Percentiles rank a stretch among this genome's conserved stretches.
Evolutionary conservation across 2,113 vertebrate genomes (phyloP).

Genomic region (Microcebus ravelobensis): DNA sequence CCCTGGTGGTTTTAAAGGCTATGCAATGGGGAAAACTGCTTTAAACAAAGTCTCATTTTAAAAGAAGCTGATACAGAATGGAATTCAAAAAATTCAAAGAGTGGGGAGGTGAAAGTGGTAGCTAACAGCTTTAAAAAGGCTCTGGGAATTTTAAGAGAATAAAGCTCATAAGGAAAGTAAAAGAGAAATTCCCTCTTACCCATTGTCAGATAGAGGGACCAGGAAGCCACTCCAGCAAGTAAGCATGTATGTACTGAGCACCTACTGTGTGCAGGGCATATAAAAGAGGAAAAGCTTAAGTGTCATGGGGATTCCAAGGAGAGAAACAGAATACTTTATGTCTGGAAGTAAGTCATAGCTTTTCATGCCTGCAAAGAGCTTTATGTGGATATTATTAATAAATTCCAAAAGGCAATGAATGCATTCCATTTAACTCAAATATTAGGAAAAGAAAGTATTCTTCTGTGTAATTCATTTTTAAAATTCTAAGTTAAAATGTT

Average conservation of each 20-base stretch:
- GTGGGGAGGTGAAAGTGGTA: slow-evolving; percentile 43
- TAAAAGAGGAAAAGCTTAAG: background rate
- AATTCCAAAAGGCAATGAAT: background rate
- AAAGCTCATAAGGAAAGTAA: background rate
- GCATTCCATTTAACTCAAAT: background rate
- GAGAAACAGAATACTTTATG: background rate
- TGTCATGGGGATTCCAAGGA: background rate
- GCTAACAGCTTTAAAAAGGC: background rate
- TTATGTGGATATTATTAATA: background rate
- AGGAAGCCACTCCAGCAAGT: background rate
- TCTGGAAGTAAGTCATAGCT: background rate
- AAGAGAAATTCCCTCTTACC: background rate
- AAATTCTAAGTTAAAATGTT: background rate
- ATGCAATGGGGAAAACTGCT: slow-evolving; percentile 19
- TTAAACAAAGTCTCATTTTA: slow-evolving; percentile 71
- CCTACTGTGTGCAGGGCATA: background rate
- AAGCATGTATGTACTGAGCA: background rate
- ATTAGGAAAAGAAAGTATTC: background rate
- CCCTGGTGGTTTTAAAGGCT: slow-evolving; percentile 52
- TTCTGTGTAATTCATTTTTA: background rate
- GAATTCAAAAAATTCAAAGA: slow-evolving; percentile 75
- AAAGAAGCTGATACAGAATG: slow-evolving; percentile 53
- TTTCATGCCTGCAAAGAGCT: background rate
- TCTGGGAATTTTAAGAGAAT: slow-evolving; percentile 4
- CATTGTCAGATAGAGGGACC: background rate